A percentile compares a stretch with the other conserved stretches of the same genome.
Conservation (phyloP, 2,797 vertebrate species). For the Astyanax mexicanus region DNA sequence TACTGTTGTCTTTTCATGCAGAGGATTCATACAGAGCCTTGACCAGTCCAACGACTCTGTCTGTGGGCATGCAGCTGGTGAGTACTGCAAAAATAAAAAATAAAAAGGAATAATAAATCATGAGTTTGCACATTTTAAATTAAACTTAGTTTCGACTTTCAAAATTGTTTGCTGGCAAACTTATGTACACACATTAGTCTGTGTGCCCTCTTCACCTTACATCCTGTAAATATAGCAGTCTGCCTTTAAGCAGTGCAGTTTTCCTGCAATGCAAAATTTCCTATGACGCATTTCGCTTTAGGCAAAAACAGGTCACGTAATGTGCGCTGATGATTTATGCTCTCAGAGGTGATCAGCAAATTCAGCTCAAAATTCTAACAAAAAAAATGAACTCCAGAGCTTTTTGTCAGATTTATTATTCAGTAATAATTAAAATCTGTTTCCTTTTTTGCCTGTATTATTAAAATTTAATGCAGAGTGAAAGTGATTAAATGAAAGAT, state of each 20-base stretch:
- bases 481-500: no score
- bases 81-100: constrained; percentile 37
- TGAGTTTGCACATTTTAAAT: no score
- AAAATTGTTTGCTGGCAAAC: not conserved
- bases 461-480: not conserved
- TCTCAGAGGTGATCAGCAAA: not conserved
- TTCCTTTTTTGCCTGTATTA: not conserved
- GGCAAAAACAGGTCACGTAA: not conserved
- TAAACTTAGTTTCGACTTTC: not conserved
- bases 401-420: not conserved
- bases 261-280: constrained; percentile 9
- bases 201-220: constrained; percentile 1
- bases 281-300: not conserved
- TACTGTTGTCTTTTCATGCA: constrained; percentile 57
- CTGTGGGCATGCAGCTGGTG: constrained; percentile 79
- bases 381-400: not conserved
- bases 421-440: not conserved
- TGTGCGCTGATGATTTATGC: not conserved
- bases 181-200: not conserved
- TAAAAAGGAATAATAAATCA: no score
- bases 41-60: constrained; percentile 79
- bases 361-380: not conserved
- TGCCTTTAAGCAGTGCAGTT: constrained; percentile 14
- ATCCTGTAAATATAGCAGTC: not conserved
- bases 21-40: constrained; percentile 78